phyloP scores from a whole-genome alignment of 2,888 invertebrate species.

The Limenitis camilla region DNA sequence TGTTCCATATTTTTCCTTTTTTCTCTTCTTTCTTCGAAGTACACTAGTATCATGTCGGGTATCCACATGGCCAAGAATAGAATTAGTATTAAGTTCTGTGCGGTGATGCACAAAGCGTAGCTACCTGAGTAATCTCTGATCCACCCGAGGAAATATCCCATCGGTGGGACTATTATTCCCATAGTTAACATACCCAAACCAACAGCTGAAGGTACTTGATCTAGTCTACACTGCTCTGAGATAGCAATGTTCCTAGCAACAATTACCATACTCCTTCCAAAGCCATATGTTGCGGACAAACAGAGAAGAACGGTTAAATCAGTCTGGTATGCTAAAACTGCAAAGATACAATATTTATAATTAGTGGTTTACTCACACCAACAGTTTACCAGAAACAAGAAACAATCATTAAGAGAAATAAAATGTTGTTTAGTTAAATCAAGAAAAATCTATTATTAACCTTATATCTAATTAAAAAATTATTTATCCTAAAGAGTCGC shows the following conservation, averaged over 20 bases:
- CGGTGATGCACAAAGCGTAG: slow-evolving; percentile 77
- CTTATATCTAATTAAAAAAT: no score
- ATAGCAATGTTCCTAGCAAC: slow-evolving; percentile 82
- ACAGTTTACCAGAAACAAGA: no score
- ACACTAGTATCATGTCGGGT: slow-evolving; percentile 68
- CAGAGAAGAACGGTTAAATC: slow-evolving; percentile 65
- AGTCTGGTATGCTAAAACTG: slow-evolving; percentile 77
- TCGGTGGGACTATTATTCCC: slow-evolving; percentile 78
- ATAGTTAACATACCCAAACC: slow-evolving; percentile 83
- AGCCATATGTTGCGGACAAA: slow-evolving; percentile 78
- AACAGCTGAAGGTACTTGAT: slow-evolving; percentile 79
- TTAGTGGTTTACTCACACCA: no score
- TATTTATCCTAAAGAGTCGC: no score
- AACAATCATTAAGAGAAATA: no score
- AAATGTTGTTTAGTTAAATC: no score
- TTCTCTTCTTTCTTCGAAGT: slow-evolving; percentile 45
- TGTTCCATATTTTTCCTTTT: slow-evolving; percentile 36
- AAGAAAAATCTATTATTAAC: no score
- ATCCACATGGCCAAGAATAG: slow-evolving; percentile 74
- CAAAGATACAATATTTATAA: slow-evolving; percentile 25
- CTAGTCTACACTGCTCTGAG: slow-evolving; percentile 75
- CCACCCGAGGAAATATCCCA: slow-evolving; percentile 79
- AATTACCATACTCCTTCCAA: slow-evolving; percentile 82
- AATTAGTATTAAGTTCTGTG: slow-evolving; percentile 73
- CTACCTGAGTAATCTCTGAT: slow-evolving; percentile 78